These are phyloP conservation scores for Lutraria lutraria DNA, from an alignment of 2,888 invertebrate genomes.

Conservation along the genomic window DNA sequence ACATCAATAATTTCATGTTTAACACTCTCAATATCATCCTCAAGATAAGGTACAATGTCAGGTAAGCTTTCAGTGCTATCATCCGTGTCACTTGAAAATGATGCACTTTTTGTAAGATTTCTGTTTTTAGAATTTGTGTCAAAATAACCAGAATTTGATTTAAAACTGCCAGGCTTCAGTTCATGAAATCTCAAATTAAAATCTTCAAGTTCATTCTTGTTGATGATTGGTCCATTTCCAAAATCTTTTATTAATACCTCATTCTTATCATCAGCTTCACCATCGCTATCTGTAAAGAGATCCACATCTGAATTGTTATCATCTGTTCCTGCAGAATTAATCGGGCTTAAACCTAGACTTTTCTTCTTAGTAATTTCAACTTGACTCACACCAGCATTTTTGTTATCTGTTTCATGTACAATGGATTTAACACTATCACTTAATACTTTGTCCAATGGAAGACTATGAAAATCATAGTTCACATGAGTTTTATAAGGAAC, in stretches of 20 bases:
- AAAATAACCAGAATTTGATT: not conserved
- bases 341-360: not conserved
- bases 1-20: not conserved
- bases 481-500: not conserved
- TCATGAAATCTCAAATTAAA: constrained; percentile 21
- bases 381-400: not conserved
- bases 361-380: not conserved
- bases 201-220: not conserved
- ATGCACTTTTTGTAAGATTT: too few relatives aligned
- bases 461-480: not conserved
- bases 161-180: constrained; percentile 44
- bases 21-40: not conserved
- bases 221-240: not conserved
- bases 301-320: constrained; percentile 42
- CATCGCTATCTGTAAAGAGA: constrained; percentile 45
- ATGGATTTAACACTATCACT: not conserved
- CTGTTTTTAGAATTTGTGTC: too few relatives aligned
- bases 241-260: not conserved
- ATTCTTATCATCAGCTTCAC: not conserved
- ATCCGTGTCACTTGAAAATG: not conserved
- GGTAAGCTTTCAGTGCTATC: constrained; percentile 28
- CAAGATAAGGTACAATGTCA: constrained; percentile 17
- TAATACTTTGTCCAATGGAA: not conserved
- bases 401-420: not conserved
- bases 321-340: not conserved